Evolutionary conservation across 2,888 invertebrate genomes (phyloP).

Genomic region (Phalera bucephala): DNA sequence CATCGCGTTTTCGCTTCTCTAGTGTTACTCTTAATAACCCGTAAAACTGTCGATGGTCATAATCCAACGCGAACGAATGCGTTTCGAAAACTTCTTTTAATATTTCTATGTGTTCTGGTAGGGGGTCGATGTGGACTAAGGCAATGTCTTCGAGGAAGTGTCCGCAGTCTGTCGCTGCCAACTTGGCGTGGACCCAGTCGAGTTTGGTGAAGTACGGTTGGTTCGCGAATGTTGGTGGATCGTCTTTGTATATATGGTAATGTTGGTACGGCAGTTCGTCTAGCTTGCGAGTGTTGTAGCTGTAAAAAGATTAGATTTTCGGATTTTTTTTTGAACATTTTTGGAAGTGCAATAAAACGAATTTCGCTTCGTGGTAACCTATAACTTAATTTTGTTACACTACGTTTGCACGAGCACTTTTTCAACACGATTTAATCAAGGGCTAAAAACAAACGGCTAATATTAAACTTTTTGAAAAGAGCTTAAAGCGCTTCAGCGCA

Average conservation of each 20-base stretch:
- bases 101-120: conserved; percentile 80
- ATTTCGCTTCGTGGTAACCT: no score
- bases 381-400: no score
- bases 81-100: conserved; percentile 88
- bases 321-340: no score
- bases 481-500: no score
- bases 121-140: conserved; percentile 71
- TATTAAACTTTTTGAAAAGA: no score
- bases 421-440: no score
- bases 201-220: conserved; percentile 88
- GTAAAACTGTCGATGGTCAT: conserved; percentile 92
- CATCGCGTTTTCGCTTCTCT: conserved; percentile 63
- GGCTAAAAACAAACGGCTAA: no score
- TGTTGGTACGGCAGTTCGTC: conserved; percentile 93
- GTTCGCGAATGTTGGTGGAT: conserved; percentile 83
- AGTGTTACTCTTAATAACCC: conserved; percentile 81
- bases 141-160: conserved; percentile 91
- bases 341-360: no score
- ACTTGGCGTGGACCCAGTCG: conserved; percentile 91
- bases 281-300: conserved; percentile 90
- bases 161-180: conserved; percentile 89
- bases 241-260: conserved; percentile 82
- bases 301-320: conserved; percentile 48
- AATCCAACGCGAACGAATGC: conserved; percentile 88
- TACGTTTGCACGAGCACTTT: no score